Evolutionary conservation across 1,140 invertebrate genomes (phyloP), one percentile per base, ranked within the genome.

Genomic region (Aricia agestis): DNA sequence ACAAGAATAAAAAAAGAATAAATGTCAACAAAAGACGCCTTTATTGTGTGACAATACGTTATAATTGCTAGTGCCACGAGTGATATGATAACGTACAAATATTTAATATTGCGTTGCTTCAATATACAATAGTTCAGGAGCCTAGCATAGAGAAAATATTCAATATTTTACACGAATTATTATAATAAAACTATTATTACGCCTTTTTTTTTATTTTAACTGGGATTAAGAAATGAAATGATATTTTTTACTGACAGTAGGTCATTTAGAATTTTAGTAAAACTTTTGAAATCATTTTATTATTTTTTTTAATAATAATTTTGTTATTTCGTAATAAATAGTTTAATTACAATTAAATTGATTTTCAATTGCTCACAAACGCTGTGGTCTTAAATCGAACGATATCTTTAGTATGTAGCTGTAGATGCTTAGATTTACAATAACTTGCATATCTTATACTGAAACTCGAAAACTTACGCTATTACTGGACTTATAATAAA

Each of bases 31-130:
- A 77, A 78, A 79, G 74, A 79, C 77, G 77, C 79, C 72, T 79
- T 78, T 77, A 80, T 78, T 73, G 72, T 80, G 82, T 84, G 80
- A 82, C 76, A 78, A 81, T 81, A 76, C 77, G 80, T 85, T 85
- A 79, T 74, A 74, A 83, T 74, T 74, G 75, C 79, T 85, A 83
- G 84, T 86, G 86, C 84, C 78, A 81, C 71, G 75, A 83, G 83
- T 88, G 83, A 84, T 83, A 81, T 83, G 76, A 87, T 76, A 74
- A 76, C 75, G 72, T 80, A 82, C 77, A 81, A 81, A 80, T 81
- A 79, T 80, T 75, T 78, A 78, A 69, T 81, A 85, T 82, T 84
- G 78, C 76, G 78, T 81, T 83, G 71, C 67, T 76, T 82, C 42
- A 52, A 36, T 52, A 52, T 52, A 52, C 45, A 52, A 52, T 52